Percentiles rank a stretch among this genome's conserved stretches.
Evolutionary conservation across 1,140 invertebrate species (phyloP).

Genomic region (Calosoma granatense): DNA sequence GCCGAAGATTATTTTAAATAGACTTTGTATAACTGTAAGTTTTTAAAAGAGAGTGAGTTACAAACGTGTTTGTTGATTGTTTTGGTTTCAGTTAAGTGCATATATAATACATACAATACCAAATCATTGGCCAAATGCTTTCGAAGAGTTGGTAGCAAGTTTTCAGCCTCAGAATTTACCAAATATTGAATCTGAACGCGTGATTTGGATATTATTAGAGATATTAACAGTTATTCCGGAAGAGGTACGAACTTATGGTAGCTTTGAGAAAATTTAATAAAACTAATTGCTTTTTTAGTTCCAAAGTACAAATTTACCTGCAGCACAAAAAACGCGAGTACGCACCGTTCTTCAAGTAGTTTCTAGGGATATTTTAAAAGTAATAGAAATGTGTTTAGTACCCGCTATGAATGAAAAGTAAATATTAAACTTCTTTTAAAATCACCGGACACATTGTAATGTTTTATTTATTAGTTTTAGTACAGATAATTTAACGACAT

Average conservation of each 20-base stretch:
- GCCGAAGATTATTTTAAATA: conserved; percentile 73
- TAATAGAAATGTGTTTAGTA: conserved; percentile 32
- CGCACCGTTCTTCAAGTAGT: conserved; percentile 37
- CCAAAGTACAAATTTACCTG: conserved; percentile 38
- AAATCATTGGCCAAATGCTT: conserved; percentile 50
- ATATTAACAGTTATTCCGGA: conserved; percentile 68
- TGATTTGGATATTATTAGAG: conserved; percentile 56
- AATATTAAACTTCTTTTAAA: conserved; percentile 10
- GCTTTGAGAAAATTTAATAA: conserved; percentile 10
- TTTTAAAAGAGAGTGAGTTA: conserved; percentile 6
- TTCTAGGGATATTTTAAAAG: conserved; percentile 32
- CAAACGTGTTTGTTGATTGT: conserved; percentile 9
- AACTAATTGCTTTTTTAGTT: conserved; percentile 35
- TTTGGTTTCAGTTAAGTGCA: conserved; percentile 46
- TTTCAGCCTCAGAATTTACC: conserved; percentile 51
- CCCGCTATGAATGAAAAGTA: conserved; percentile 27
- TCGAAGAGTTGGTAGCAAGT: conserved; percentile 50
- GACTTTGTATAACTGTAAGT: conserved; percentile 78
- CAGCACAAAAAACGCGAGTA: conserved; percentile 35
- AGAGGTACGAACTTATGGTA: conserved; percentile 59
- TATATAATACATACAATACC: conserved; percentile 55
- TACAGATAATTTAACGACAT: conserved; percentile 35
- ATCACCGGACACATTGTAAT: neutral
- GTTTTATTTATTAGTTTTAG: conserved; percentile 24
- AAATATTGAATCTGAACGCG: conserved; percentile 40